These are phyloP conservation scores for Danio rerio DNA, from an alignment of 2,113 vertebrate species.

Conservation along the genomic window GRCz12tu NC_133178.1:8646501-8647000, in stretches of 20 bases:
- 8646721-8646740: neutral
- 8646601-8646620: neutral
- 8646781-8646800: neutral
- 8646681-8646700: conserved; percentile 21
- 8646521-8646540: no score
- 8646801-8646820: neutral
- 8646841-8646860: neutral
- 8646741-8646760: neutral
- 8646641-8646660: neutral
- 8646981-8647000: no score
- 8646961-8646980: no score
- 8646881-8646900: neutral
- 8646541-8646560: no score
- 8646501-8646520: no score
- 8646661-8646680: neutral
- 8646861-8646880: neutral
- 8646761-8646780: neutral
- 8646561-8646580: no score
- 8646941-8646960: neutral
- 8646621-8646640: neutral
- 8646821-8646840: neutral
- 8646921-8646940: neutral
- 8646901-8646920: neutral
- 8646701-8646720: neutral
- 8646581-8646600: no score